phyloP scores from a whole-genome alignment of 2,888 invertebrate genomes.

The Notocelia uddmanniana region DNA sequence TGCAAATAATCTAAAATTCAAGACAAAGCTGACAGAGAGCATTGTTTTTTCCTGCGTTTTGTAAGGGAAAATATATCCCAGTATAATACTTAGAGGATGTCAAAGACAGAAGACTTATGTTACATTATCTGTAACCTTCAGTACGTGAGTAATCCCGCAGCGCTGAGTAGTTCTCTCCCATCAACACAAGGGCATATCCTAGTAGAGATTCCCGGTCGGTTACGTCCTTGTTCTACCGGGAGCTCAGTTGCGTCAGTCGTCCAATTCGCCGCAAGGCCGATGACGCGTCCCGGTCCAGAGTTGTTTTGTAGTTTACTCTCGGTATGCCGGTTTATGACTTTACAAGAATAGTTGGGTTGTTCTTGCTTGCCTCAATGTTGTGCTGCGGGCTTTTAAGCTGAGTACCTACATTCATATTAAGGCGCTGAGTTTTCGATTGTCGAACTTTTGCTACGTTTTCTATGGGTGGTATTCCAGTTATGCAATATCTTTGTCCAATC shows the following conservation, averaged over 20 bases:
- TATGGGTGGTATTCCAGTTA: no score
- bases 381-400: conserved; percentile 1
- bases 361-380: conserved; percentile 16
- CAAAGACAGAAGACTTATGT: conserved; percentile 7
- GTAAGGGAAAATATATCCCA: conserved; percentile 5
- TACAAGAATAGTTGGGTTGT: conserved; percentile 35
- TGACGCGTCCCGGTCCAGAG: conserved; percentile 48
- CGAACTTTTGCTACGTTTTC: no score
- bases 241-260: conserved; percentile 62
- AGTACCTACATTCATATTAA: background rate
- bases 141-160: conserved; percentile 25
- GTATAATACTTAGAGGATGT: conserved; percentile 7
- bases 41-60: no score
- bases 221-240: conserved; percentile 51
- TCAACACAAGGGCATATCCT: background rate
- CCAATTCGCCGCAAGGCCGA: conserved; percentile 64
- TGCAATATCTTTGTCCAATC: no score
- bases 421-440: no score
- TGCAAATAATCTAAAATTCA: background rate
- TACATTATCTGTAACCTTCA: conserved; percentile 27
- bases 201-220: background rate
- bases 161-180: background rate
- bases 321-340: conserved; percentile 50
- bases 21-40: background rate
- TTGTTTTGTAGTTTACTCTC: conserved; percentile 19